Evolutionary conservation across 1,140 invertebrate genomes (phyloP), one percentile per base, ranked within the genome.

Genomic region (Heliconius hewitsoni): DNA sequence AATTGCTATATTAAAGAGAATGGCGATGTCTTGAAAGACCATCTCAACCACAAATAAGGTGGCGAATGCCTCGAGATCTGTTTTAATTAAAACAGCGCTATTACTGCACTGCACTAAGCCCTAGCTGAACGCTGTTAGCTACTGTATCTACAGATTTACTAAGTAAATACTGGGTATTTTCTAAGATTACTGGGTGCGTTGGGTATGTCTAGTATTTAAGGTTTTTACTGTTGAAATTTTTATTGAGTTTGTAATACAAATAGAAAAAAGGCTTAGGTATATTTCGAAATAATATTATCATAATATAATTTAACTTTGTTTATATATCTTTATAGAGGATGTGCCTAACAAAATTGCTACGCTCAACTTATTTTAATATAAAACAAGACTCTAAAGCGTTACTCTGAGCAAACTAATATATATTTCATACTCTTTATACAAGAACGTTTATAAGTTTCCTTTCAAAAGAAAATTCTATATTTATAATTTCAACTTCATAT

Each of bases 31-130:
- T 76, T 70, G 16, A 42, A 23, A 55, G 74, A 39, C 66, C 70
- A 71, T 76, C 74, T 76, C 39, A 46, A 71, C 74, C 60, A 71
- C 74, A 60, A 76, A 76, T 76, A 76, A 76, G 57, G 60, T 76
- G 74, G 30, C 16, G 74, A 76, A 66, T 46, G 74, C 37, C 57
- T 70, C 8, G 37, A 39, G 74, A 76, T 42, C 60, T 70, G 74
- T 70, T 76, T 76, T 76, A 76, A 76, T 76, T 76, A 76, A 76
- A 76, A 70, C 27, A 39, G 6, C 19, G 39, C 74, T 76, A 76
- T 76, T 76, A 30, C 57, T 76, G 66, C 74, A 70, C 74, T 30
- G 46, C 9, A 39, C 74, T 76, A 30, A 70, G 50, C 42, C 74
- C 60, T 76, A 71, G n/a, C 70, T 76, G 27, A 76, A 76, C 16